Base-by-base conservation (phyloP, 2,797 vertebrate genomes). In the Enteromius unitaeniatus region DNA sequence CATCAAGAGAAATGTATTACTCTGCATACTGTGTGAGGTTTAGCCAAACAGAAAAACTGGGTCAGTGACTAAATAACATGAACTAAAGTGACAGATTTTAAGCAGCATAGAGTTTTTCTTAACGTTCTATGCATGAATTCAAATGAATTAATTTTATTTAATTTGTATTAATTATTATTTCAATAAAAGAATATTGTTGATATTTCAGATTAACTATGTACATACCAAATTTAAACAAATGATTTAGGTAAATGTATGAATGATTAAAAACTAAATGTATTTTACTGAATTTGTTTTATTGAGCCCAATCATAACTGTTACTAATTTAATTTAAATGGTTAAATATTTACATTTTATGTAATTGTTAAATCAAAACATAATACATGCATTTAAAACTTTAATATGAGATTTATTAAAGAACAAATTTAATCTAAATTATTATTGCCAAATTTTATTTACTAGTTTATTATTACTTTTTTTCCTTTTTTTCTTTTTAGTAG, bases 1-100 rank as follows among this genome's bases (percentile, higher is more conserved):
- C 80, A 74, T 74, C 62, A 53, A 7, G 60, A 75, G 62, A 75
- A 55, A 53, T 6, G 6, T 13, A 65, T 42, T 37, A 47, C 17
- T 81, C 79, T 15, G 5, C 62, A 53, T 5, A 21, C 51, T 17
- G 64, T 79, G 64, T 55, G 49, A 74, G 53, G 74, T 40, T 76
- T 17, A 42, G 34, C 73, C 73, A 78, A n/a, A 49, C 11, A 31
- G 42, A 64, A 47, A 49, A 65, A 65, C 26, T 34, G 60, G 76
- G 76, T 78, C 76, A 78, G 76, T 13, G 26, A 9, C 40, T 64
- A 0, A 28, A 64, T 45, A 26, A 31, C 60, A 65, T 78, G 2
- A 31, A 78, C 9, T 64, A 0, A 47, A 78, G 17, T 14, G 23
- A 64, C 8, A 47, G 26, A 11, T 28, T 49, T 31, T 64, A 64